Evolutionary conservation across 1,140 invertebrate species (phyloP), one percentile per base, ranked within the genome.

Genomic region (Brachionus koreanus): DNA sequence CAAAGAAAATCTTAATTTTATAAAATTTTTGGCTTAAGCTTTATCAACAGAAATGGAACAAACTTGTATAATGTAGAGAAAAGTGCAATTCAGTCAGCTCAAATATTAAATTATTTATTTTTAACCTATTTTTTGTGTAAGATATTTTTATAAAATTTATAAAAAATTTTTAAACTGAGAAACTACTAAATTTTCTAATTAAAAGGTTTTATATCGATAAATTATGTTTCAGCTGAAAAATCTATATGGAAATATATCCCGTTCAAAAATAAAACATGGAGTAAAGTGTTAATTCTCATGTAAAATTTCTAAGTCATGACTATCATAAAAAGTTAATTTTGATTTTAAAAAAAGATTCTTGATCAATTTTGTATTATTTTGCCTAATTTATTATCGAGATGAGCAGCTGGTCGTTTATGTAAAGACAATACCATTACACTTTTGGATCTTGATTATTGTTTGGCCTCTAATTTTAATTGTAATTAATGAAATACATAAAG

Each of bases 171-270:
- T n/a, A n/a, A n/a, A n/a, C n/a, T n/a, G n/a, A n/a, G n/a, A n/a
- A n/a, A n/a, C n/a, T n/a, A n/a, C 35, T 82, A n/a, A 7, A 5
- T 42, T 29, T 33, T 19, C n/a, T 35, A 19, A 52, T 25, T 49
- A 23, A 46, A 69, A 79, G 76, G 25, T 10, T 79, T 92, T 6
- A 93, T 96, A 86, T 98, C 95, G 0, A 86, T 93, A 74, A 92
- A 93, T 83, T 97, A 96, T 89, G 93, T 98, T 25, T 93, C 96
- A 89, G 92, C 94, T 85, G 92, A 94, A 85, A 92, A 94, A 86
- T 92, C 93, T 43, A 90, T 95, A 75, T 96, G 94, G 93, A 91
- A 92, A 85, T 92, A 92, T 86, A 91, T 91, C 87, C 94, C 95
- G 33, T 92, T 93, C 85, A 91, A 90, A 16, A 98, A 98, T 89